Evolutionary conservation across 2,113 vertebrate species (phyloP).

Genomic region (Corvus moneduloides): DNA sequence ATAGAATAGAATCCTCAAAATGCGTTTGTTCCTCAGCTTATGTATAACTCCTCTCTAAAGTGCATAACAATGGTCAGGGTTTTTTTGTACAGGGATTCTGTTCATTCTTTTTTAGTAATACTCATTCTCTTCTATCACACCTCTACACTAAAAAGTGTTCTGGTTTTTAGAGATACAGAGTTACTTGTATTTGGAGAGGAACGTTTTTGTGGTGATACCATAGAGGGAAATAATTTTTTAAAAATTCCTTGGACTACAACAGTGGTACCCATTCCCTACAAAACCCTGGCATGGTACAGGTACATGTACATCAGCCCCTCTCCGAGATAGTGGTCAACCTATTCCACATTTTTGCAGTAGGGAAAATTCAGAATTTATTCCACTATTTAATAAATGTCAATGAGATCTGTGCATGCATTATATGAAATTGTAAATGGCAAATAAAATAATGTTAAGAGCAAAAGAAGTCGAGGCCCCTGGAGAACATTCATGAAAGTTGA

Average conservation of each 20-base stretch:
- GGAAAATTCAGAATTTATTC: background rate
- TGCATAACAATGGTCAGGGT: background rate
- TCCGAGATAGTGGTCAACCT: background rate
- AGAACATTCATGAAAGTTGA: background rate
- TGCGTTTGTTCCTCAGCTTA: background rate
- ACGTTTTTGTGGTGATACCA: background rate
- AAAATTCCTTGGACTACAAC: background rate
- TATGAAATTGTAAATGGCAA: background rate
- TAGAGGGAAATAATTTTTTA: background rate
- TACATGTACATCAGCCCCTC: rapidly evolving
- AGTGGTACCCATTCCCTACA: background rate
- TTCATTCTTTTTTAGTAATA: background rate
- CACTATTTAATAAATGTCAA: background rate
- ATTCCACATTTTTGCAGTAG: background rate
- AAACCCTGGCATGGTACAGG: background rate
- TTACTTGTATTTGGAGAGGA: background rate
- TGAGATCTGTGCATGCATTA: background rate
- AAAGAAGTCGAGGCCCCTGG: background rate
- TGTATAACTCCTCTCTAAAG: background rate
- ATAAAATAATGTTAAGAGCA: background rate
- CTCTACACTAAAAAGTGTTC: background rate
- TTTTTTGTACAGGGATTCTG: background rate
- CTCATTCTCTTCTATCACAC: rapidly evolving
- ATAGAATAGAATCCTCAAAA: background rate
- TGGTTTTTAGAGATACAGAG: background rate